Evolutionary conservation across 2,113 vertebrate species (phyloP), one percentile per base, ranked within the genome.

Genomic region (Regulus satrapa): DNA sequence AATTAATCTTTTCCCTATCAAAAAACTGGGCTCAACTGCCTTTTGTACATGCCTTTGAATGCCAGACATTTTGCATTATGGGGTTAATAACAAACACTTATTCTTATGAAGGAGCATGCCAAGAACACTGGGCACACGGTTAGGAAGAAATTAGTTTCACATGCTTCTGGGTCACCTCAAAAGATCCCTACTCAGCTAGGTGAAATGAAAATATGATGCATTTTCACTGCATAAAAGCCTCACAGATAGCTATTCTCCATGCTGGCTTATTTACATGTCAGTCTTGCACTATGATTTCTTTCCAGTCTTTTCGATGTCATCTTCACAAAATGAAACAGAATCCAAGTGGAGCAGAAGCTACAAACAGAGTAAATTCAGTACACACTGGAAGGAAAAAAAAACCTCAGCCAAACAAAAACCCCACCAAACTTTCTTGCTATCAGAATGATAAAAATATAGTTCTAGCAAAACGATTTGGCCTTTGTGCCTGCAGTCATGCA

Each of bases 111-210:
- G 75, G 89, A 93, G 85, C 93, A 95, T 93, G 85, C 94, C 95
- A 97, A 95, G 93, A 95, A 93, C 92, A 90, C 85, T 92, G 85
- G 63, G 89, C 34, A 63, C 87, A 71, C 61, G 52, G 95, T 97
- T 95, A 97, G 92, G 67, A 96, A 93, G 76, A 93, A 96, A 96
- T 95, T 95, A 95, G 94, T 96, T 96, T 95, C 72, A 92, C 95
- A 94, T 93, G 94, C 95, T 96, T 94, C 85, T 88, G n/a, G 51
- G 72, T 96, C 93, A 96, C 95, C 93, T 96, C 95, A 77, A 69
- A 83, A 94, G 91, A 87, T 95, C 94, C 91, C 95, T 97, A 94
- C 95, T 94, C 64, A 94, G 83, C 88, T 92, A 96, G 92, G 91
- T 92, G 94, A 93, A 96, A 94, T 88, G 75, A 90, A 92, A 93